Base-by-base conservation (phyloP, 2,113 vertebrate species). In the Brachyistius frenatus region DNA sequence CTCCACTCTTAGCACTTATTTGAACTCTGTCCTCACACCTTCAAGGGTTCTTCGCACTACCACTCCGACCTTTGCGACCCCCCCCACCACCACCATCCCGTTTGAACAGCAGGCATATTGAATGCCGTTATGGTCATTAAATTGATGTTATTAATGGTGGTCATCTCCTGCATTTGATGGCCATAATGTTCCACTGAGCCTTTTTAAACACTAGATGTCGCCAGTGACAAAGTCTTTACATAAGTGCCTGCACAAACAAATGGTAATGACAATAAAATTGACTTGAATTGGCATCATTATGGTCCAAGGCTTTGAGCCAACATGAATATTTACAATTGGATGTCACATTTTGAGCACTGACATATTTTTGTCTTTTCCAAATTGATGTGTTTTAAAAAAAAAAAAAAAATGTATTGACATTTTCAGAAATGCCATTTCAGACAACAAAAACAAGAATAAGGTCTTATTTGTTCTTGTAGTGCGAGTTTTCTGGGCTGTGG, bases 191-290 rank as follows among this genome's bases (percentile, higher is more conserved):
- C n/a, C 57, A 75, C 57, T 64, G 44, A 78, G 70, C 66, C 33
- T 66, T 71, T 86, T 71, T 63, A 31, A 87, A 81, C 88, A 88
- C 83, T 84, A 90, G 86, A 78, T 86, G 88, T 85, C 87, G 4
- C 86, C 71, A 63, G 50, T 74, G 70, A 87, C 75, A 11, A 73
- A 76, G 75, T 78, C 52, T 23, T 23, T 23, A 23, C 23, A 23
- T 23, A 23, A 23, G 23, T 23, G 23, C 23, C 23, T 23, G 23
- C 23, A 23, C 23, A 23, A 23, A 23, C 23, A 23, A 23, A 23
- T 23, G 23, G 23, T 23, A 23, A 23, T 23, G 23, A 23, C 23
- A 23, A 23, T 23, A 23, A 23, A 23, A 23, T 23, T 23, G 23
- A 23, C 23, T 71, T 30, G 2, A 66, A 62, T 53, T 31, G 66